Conservation (phyloP, 2,113 vertebrate species). For the Panthera uncia region DNA sequence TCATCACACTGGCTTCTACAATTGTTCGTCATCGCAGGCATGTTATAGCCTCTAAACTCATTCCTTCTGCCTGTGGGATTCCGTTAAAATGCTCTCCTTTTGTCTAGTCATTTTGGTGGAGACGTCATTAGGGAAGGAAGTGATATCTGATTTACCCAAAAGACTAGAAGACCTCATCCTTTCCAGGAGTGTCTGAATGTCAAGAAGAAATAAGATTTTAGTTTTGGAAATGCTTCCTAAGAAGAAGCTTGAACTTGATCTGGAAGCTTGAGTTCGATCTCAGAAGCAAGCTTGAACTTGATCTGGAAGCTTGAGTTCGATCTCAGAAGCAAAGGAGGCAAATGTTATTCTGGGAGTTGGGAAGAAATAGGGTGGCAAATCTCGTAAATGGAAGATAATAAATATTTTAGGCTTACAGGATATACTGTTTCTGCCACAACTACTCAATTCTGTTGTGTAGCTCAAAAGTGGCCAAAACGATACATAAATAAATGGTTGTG, state of each 20-base stretch:
- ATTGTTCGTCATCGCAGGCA: background rate
- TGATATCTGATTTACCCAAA: background rate
- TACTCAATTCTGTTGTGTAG: background rate
- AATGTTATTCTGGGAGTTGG: background rate
- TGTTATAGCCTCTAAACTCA: background rate
- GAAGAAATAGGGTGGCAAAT: background rate
- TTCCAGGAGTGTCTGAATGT: background rate
- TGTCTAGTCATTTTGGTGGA: background rate
- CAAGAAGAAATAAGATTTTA: background rate
- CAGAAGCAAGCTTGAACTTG: background rate
- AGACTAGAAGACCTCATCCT: background rate
- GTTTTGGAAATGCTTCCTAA: background rate
- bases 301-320: background rate
- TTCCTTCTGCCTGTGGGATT: background rate
- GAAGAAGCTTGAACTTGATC: background rate
- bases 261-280: background rate
- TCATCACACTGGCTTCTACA: background rate
- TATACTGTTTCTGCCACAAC: background rate
- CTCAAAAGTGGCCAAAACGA: background rate
- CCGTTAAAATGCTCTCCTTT: background rate
- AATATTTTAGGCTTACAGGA: background rate
- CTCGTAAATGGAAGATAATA: background rate
- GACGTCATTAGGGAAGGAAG: background rate
- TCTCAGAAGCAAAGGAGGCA: background rate
- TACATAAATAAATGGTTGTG: background rate